Evolutionary conservation across 2,888 invertebrate species (phyloP), one percentile per base, ranked within the genome.

Genomic region (Callimorpha dominula): DNA sequence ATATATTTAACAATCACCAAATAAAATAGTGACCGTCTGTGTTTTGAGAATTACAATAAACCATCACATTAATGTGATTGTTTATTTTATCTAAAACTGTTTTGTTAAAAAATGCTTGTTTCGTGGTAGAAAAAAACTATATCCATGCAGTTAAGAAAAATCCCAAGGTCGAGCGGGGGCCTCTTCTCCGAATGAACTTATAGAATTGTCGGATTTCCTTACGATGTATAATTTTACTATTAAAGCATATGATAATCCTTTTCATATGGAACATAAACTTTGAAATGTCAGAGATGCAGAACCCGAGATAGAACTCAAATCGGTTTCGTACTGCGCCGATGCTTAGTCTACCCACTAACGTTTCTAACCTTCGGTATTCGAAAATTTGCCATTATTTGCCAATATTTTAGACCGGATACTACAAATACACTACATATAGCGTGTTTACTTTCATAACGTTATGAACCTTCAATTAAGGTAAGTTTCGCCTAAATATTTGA

Each of bases 381-480:
- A 52, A 52, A 52, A 52, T 52, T 54, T 54, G 54, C 17, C 54
- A n/a, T 1, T 9, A 54, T 54, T 54, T 54, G 54, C 54, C 54
- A 54, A n/a, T n/a, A 54, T n/a, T 54, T 54, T 54, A 54, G 54
- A n/a, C n/a, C n/a, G 9, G n/a, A 54, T 20, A 20, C 11, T 54
- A 54, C n/a, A 20, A 20, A 54, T 57, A 11, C 11, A 54, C 52
- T 17, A 17, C 43, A 54, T 11, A 60, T 9, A 68, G 31, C 15
- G 2, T 31, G 31, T 49, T 60, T 62, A 50, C 40, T 17, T 49
- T 3, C 17, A 7, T 54, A n/a, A 69, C 49, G 62, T 40, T 62
- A 68, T 42, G 42, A 64, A 63, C 52, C n/a, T 65, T 54, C 43
- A 43, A 49, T 70, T 52, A 65, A 43, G 42, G 14, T 52, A 64